These are phyloP conservation scores for Prolemur simus DNA, from an alignment of 2,113 vertebrate species.

Conservation along the genomic window DNA sequence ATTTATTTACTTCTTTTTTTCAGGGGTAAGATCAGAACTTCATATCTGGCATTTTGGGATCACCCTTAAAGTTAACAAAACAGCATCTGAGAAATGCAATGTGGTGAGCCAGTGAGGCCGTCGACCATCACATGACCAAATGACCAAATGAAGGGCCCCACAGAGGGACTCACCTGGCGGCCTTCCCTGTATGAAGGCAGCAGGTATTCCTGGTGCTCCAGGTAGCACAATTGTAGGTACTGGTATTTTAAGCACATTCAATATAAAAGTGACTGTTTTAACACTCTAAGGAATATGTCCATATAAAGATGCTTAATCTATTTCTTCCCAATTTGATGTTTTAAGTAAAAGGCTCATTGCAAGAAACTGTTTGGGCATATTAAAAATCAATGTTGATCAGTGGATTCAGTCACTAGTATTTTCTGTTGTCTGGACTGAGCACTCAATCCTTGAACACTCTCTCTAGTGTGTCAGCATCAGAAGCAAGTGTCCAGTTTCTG, in stretches of 20 bases:
- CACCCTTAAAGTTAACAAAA: not conserved
- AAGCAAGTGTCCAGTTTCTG: not conserved
- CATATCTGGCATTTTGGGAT: not conserved
- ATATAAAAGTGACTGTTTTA: not conserved
- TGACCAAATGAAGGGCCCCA: not conserved
- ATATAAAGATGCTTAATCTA: not conserved
- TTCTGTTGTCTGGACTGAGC: not conserved
- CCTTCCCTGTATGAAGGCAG: not conserved
- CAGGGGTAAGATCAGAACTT: not conserved
- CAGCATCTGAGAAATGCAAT: not conserved
- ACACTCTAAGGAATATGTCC: not conserved
- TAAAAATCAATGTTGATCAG: not conserved
- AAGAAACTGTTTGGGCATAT: not conserved
- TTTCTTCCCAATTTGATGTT: not conserved
- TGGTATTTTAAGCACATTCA: not conserved
- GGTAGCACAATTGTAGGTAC: not conserved
- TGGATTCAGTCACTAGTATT: not conserved
- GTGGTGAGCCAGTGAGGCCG: not conserved
- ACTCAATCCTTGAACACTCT: not conserved
- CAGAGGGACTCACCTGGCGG: rapidly evolving
- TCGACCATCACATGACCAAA: not conserved
- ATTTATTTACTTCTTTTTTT: not conserved
- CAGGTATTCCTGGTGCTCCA: not conserved
- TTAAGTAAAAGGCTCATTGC: not conserved
- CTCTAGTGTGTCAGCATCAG: not conserved